These are phyloP conservation scores for Diabrotica virgifera DNA, from an alignment of 1,140 invertebrate species.

Conservation along the genomic window DNA sequence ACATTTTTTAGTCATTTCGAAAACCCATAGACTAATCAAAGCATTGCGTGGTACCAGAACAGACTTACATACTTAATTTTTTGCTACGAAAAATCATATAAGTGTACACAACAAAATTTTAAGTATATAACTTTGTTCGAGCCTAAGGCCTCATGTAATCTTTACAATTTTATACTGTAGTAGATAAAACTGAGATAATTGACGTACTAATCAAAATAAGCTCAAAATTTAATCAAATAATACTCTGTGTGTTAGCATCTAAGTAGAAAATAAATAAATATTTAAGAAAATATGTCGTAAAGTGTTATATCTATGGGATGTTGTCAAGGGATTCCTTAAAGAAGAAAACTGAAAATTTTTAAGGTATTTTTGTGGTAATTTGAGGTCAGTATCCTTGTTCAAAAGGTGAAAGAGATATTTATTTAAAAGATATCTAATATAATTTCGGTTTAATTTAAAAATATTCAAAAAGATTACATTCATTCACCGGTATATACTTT, in stretches of 20 bases:
- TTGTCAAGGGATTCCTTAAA: no score
- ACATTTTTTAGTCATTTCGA: constrained; percentile 1
- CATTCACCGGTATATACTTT: no score
- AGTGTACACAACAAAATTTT: neutral
- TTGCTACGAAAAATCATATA: neutral
- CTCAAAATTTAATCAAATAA: constrained; percentile 19
- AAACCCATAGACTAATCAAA: neutral
- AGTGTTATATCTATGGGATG: no score
- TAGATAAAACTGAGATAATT: neutral
- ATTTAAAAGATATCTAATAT: no score
- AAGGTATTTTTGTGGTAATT: no score
- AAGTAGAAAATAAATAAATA: neutral
- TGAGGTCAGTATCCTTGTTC: no score
- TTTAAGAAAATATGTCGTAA: neutral
- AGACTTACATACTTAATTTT: neutral
- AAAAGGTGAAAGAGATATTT: no score
- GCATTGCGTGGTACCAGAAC: neutral
- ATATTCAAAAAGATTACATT: no score
- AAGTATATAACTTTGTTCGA: neutral
- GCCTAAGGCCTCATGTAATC: no score
- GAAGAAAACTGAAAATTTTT: no score
- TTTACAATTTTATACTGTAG: no score
- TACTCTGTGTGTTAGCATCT: constrained; percentile 16
- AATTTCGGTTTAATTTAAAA: no score
- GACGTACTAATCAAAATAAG: constrained; percentile 13